Evolutionary conservation across 2,797 vertebrate genomes (phyloP), one percentile per base, ranked within the genome.

Genomic region (Anguilla obscura): DNA sequence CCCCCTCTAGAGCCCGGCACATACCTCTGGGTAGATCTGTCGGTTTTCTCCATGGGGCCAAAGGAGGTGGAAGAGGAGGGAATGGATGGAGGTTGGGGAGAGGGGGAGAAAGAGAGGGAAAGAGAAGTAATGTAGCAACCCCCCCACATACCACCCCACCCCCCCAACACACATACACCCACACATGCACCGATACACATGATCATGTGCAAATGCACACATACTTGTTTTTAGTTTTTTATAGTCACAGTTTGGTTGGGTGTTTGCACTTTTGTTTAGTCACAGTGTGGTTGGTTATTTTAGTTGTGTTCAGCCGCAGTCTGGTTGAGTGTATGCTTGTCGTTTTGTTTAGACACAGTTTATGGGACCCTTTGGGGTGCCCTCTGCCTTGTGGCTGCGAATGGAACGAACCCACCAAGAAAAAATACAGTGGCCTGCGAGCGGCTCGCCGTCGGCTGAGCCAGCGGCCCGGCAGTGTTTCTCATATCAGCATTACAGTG

Each of bases 11-110:
- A 92, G 89, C 91, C 91, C 92, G 14, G 91, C 89, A 91, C 94
- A 95, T 95, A 95, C 94, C 94, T 93, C 66, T 85, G 86, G 90
- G 85, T 88, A 91, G 89, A 63, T 66, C 56, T n/a, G 10, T 4
- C 21, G 33, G 56, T 10, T 8, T 60, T 60, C 0, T 9, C 33
- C 21, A 50, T 63, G 60, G 69, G 52, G n/a, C 52, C 27, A 3
- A 3, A 56, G 69, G 85, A 48, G 45, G 52, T 71, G 66, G 66
- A 71, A 27, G 66, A 71, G 69, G 27, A 33, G 69, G 69, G 12
- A 3, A 74, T 74, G 30, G 69, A 74, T 33, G 69, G 30, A 16
- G 66, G 40, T 79, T 33, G 40, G 76, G 10, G 8, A 58, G 24
- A 27, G 85, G 18, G 30, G 3, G 3, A 27, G 24, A 88, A 10